phyloP scores from a whole-genome alignment of 37 sponge, comb jelly and placozoan genomes.

The Bolinopsis microptera region DNA sequence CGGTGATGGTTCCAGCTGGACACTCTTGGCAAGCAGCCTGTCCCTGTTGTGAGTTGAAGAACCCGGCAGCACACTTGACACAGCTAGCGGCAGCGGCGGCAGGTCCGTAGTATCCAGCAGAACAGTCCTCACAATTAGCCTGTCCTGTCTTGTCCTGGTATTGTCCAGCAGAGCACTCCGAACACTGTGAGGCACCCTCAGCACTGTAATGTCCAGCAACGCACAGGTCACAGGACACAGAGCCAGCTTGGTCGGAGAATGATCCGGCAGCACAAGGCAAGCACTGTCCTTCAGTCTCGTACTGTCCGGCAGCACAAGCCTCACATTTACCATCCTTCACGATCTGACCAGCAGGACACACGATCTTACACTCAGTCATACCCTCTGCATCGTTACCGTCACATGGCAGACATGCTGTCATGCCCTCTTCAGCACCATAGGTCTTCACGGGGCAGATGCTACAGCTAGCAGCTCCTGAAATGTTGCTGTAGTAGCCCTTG shows the following conservation, averaged over 20 bases:
- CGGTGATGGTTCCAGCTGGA: not conserved
- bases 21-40: not conserved
- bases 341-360: not conserved
- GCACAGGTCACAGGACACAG: constrained; percentile 2
- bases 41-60: not conserved
- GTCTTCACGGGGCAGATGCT: not conserved
- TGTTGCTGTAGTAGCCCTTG: not conserved
- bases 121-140: not conserved
- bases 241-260: not conserved
- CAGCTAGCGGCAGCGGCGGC: not conserved
- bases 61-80: not conserved
- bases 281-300: constrained; percentile 17
- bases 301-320: not conserved
- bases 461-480: not conserved
- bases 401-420: not conserved
- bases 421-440: not conserved
- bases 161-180: not conserved
- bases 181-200: constrained; percentile 5
- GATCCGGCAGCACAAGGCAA: not conserved
- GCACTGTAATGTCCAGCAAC: not conserved
- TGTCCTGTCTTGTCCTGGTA: not conserved
- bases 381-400: not conserved
- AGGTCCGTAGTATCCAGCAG: constrained; percentile 17
- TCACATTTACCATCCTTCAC: constrained; percentile 27
- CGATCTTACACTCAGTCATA: constrained; percentile 24